Conservation (phyloP, 2,797 vertebrate genomes). For the Spinus olivaceus region DNA sequence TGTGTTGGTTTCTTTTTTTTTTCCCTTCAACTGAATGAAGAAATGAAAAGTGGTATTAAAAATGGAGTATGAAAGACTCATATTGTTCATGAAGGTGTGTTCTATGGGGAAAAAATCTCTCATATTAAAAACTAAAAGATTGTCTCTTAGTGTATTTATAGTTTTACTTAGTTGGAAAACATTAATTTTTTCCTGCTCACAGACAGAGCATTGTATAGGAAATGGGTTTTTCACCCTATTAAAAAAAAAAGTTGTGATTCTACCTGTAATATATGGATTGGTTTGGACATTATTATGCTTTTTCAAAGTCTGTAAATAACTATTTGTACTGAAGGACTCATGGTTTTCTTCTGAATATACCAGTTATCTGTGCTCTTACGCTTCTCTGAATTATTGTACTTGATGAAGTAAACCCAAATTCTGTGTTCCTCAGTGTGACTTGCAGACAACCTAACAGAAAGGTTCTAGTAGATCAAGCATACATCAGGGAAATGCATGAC, state of each 20-base stretch:
- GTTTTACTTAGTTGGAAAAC: background rate
- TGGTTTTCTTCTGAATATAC: background rate
- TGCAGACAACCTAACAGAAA: background rate
- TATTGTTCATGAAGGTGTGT: background rate
- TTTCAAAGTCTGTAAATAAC: background rate
- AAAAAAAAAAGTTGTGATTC: background rate
- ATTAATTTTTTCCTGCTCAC: background rate
- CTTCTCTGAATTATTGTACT: background rate
- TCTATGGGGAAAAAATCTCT: background rate
- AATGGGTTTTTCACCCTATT: background rate
- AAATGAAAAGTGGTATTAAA: background rate
- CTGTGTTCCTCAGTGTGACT: background rate
- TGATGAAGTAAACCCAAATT: background rate
- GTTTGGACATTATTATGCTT: background rate
- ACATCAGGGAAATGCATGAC: background rate
- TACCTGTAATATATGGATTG: background rate
- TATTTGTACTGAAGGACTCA: background rate
- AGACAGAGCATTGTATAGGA: background rate
- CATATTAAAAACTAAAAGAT: rapidly evolving
- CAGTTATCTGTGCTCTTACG: rapidly evolving
- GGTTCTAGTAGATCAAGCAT: background rate
- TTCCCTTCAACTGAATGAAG: background rate
- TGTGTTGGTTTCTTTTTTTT: background rate
- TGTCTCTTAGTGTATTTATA: background rate
- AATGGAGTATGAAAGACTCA: background rate